A percentile compares a stretch with the other conserved stretches of the same genome.
phyloP scores from a whole-genome alignment of 2,797 vertebrate genomes.

The Heteromormyrus szaboi region DNA sequence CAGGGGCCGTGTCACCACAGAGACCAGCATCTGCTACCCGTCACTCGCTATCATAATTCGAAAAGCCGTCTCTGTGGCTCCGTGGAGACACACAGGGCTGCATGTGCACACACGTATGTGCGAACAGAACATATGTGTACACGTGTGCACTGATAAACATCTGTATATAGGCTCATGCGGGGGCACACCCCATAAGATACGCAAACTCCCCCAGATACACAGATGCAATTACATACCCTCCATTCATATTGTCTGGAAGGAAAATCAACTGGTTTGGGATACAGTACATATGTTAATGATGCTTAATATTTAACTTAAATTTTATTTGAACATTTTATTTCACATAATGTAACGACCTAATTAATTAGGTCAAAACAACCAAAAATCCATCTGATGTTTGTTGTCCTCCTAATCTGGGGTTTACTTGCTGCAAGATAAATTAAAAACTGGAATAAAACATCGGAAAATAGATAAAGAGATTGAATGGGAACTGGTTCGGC shows the following conservation, averaged over 20 bases:
- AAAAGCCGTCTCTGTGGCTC: constrained; percentile 44
- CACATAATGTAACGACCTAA: neutral
- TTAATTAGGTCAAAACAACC: neutral
- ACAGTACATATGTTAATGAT: neutral
- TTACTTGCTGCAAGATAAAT: neutral
- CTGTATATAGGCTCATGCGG: neutral
- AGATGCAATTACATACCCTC: neutral
- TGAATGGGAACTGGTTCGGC: neutral
- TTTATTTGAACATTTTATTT: neutral
- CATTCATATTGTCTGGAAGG: neutral
- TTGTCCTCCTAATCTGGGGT: neutral
- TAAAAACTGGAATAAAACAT: neutral
- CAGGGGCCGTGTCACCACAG: constrained; percentile 47
- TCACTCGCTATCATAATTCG: constrained; percentile 70
- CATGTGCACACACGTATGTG: neutral
- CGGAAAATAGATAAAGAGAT: neutral
- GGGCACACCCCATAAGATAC: neutral
- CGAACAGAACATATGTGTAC: neutral
- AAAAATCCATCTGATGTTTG: neutral
- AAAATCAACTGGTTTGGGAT: neutral
- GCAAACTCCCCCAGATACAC: neutral
- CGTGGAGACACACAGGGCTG: neutral
- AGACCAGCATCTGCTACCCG: constrained; percentile 60
- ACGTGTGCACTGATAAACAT: too few species aligned
- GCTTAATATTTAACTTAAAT: neutral